phyloP scores from a whole-genome alignment of 2,113 vertebrate species.

The Scophthalmus maximus region DNA sequence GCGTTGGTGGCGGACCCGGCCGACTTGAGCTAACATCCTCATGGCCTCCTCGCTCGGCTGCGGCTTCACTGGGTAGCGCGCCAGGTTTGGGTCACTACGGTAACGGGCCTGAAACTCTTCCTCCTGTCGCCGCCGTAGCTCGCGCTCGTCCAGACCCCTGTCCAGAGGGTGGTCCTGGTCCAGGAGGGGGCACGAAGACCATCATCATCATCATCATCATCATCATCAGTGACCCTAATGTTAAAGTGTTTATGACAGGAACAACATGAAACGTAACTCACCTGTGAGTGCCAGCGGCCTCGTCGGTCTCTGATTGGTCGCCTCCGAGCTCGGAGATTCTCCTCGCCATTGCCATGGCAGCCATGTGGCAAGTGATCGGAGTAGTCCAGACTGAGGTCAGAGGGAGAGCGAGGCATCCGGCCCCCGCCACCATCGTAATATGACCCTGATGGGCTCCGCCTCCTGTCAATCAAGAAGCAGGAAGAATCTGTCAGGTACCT shows the following conservation, averaged over 20 bases:
- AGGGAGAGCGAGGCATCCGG: constrained; percentile 49
- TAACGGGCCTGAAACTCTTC: constrained; percentile 93
- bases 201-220: background rate
- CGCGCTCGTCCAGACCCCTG: constrained; percentile 66
- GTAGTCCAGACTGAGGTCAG: constrained; percentile 37
- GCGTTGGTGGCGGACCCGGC: constrained; percentile 91
- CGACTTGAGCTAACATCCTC: constrained; percentile 94
- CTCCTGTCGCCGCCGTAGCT: constrained; percentile 85
- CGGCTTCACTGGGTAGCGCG: constrained; percentile 92
- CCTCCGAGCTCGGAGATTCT: constrained; percentile 13
- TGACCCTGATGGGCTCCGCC: constrained; percentile 69
- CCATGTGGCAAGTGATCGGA: background rate
- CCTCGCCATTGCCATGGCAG: constrained; percentile 36
- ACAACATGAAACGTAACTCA: constrained; percentile 7
- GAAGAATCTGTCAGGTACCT: too few species aligned
- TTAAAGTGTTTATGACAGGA: too few species aligned
- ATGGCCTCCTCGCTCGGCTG: constrained; percentile 94
- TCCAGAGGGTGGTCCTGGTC: constrained; percentile 43
- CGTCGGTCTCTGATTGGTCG: constrained; percentile 48
- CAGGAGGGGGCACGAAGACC: background rate
- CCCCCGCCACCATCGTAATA: constrained; percentile 39
- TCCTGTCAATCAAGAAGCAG: constrained; percentile 57
- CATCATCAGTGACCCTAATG: too few species aligned
- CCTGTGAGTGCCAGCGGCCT: constrained; percentile 67
- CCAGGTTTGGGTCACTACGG: constrained; percentile 95